Evolutionary conservation across 2,797 vertebrate genomes (phyloP).

Genomic region (Tenualosa thibaudeaui): DNA sequence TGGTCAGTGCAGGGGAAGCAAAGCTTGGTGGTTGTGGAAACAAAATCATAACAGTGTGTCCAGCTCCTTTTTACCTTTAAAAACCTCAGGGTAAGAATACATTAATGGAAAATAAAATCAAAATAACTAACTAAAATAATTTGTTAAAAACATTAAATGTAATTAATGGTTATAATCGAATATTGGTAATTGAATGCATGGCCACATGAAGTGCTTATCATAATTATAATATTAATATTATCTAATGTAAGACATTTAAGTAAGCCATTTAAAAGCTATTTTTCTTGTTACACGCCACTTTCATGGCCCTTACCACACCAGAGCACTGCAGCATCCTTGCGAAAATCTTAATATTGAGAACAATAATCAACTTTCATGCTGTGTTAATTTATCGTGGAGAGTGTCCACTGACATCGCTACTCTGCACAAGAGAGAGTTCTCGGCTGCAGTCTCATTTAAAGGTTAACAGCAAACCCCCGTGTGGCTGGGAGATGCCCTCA

Average conservation of each 20-base stretch:
- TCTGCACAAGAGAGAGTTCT: neutral
- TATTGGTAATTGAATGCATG: neutral
- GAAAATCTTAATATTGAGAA: neutral
- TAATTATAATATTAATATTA: neutral
- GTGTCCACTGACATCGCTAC: conserved; percentile 25
- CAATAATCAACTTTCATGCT: neutral
- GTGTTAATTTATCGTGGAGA: neutral
- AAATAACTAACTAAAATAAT: neutral
- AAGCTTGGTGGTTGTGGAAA: neutral
- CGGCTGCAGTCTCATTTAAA: conserved; percentile 38
- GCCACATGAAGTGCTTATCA: neutral
- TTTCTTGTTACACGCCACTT: neutral
- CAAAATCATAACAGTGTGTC: neutral
- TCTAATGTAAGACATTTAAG: neutral
- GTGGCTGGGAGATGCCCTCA: conserved; percentile 51
- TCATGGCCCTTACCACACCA: neutral
- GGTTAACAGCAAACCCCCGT: conserved; percentile 49
- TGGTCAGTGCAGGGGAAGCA: neutral
- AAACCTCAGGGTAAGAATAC: neutral
- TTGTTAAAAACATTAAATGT: neutral
- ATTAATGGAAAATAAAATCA: neutral
- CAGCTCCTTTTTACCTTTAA: neutral
- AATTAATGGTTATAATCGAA: neutral
- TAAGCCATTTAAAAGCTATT: neutral
- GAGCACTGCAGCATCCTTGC: neutral